Conservation (phyloP, 2,797 vertebrate species). For the Crossoptilon crossoptilon region DNA sequence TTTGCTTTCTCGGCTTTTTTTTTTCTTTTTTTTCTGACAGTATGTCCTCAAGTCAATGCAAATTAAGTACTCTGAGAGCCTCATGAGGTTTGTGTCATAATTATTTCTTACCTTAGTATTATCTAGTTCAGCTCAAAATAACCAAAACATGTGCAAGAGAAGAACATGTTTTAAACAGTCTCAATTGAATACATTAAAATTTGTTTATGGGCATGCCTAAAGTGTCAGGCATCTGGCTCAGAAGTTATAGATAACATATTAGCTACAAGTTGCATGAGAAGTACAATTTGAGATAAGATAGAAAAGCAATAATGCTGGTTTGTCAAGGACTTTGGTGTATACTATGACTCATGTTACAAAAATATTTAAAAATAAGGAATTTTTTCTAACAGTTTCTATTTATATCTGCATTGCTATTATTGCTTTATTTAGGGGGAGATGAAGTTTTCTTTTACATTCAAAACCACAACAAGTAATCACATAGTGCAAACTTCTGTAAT, state of each 20-base stretch:
- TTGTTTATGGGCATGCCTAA: neutral
- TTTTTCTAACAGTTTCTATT: neutral
- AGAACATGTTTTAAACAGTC: neutral
- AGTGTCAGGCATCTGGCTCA: neutral
- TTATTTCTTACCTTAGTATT: conserved; percentile 42
- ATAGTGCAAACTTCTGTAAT: neutral
- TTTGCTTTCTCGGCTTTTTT: conserved; percentile 21
- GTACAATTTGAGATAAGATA: neutral
- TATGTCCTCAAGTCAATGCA: conserved; percentile 31
- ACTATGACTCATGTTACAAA: neutral
- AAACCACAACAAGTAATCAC: neutral
- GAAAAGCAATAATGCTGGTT: neutral
- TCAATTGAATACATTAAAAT: conserved; percentile 7
- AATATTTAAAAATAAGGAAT: neutral
- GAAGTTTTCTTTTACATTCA: neutral
- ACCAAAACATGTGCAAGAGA: neutral
- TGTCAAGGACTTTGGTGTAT: neutral
- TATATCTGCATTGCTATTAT: neutral
- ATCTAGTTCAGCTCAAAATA: conserved; percentile 6
- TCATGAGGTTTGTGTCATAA: neutral
- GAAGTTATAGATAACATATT: neutral
- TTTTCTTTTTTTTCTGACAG: neutral
- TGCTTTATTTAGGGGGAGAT: neutral
- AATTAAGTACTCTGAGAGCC: conserved; percentile 22
- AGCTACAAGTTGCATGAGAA: neutral